Conservation (phyloP, 2,888 invertebrate genomes). For the Tetropium fuscum region DNA sequence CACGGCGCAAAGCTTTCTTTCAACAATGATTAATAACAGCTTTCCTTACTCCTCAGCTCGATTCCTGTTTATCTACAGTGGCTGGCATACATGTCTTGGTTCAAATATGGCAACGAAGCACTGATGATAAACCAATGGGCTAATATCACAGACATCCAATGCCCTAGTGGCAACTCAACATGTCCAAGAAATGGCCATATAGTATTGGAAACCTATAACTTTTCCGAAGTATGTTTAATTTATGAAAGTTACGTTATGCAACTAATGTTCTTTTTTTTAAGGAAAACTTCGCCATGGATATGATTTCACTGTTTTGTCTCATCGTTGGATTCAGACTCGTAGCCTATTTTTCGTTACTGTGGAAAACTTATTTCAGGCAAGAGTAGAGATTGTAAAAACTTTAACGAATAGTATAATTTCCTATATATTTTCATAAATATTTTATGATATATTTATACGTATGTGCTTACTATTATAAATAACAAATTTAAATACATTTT, state of each 20-base stretch:
- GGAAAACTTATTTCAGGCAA: slow-evolving; percentile 71
- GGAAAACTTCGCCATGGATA: slow-evolving; percentile 78
- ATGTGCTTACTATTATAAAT: too few species aligned
- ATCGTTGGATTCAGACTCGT: slow-evolving; percentile 81
- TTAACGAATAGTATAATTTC: too few species aligned
- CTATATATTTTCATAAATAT: too few species aligned
- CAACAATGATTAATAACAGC: too few species aligned
- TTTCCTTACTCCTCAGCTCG: slow-evolving; percentile 71
- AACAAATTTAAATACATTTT: too few species aligned
- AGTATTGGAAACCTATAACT: slow-evolving; percentile 83
- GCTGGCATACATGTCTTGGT: slow-evolving; percentile 92
- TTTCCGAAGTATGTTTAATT: slow-evolving; percentile 71
- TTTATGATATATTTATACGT: too few species aligned
- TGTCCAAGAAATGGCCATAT: slow-evolving; percentile 84
- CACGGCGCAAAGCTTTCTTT: too few species aligned
- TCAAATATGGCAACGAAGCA: slow-evolving; percentile 92
- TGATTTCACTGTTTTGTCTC: slow-evolving; percentile 76
- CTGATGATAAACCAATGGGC: slow-evolving; percentile 91
- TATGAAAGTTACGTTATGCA: not conserved
- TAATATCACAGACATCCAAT: slow-evolving; percentile 81
- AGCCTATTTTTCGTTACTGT: slow-evolving; percentile 81
- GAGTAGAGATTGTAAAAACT: too few species aligned
- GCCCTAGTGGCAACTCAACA: slow-evolving; percentile 77
- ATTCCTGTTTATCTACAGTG: slow-evolving; percentile 87
- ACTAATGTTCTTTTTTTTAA: slow-evolving; percentile 63